Evolutionary conservation across 37 sponge, comb jelly and placozoan species (phyloP), one percentile per base, ranked within the genome.

Genomic region (Aplysina aerophoba): DNA sequence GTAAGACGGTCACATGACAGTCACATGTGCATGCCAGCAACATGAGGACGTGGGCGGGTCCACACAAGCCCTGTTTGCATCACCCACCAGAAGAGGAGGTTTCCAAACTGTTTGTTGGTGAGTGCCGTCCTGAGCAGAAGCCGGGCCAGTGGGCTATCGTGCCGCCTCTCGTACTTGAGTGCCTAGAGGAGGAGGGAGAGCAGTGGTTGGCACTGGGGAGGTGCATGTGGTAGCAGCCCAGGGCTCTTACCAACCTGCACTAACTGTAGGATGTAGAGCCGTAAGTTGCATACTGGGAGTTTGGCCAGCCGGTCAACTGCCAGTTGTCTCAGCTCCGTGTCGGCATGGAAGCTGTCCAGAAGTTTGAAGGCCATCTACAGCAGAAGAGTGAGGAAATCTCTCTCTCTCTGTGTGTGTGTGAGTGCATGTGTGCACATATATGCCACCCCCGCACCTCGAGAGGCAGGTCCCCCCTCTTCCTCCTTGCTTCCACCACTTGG

Each of bases 71-170:
- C 64, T 62, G 28, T n/a, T 11, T 62, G 61, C 87, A n/a, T 35
- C 37, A 90, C 59, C 21, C 40, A 96, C 97, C 97, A 96, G 86
- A 92, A 96, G 82, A 96, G 93, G 72, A 83, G 77, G 82, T 93
- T 91, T 61, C 97, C 97, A 75, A 93, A 86, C 19, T 41, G 73
- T 44, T 93, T 96, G 83, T 89, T 91, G 21, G 24, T 73, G 56
- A 96, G 87, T 4, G 97, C 97, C 63, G 80, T 61, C 59, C 84
- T 85, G 55, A 96, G 86, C 36, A 96, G 89, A 39, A 89, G 87
- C 22, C 94, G 71, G 0, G 90, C 92, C 66, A 96, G 73, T 17
- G 91, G 82, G 73, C 84, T 88, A 84, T 96, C 97, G 73, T 91
- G 92, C 35, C 85, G 64, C 15, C 90, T 77, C 80, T 96, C 97